phyloP scores from a whole-genome alignment of 1,140 invertebrate species.

The Galleria mellonella region DNA sequence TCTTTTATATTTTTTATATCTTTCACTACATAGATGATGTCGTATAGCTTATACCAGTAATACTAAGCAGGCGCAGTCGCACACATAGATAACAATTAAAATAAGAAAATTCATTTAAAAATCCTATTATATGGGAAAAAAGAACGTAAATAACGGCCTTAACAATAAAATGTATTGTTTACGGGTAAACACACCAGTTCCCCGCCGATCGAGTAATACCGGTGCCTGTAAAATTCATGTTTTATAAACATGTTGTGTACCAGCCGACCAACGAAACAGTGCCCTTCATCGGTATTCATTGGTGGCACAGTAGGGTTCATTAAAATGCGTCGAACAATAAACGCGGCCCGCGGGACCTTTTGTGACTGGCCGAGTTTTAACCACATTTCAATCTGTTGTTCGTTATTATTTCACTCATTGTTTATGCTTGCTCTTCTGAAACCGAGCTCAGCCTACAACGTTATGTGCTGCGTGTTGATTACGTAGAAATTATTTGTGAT shows the following conservation, averaged over 20 bases:
- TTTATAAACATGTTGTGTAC: conserved; percentile 6
- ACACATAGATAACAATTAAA: too few species aligned
- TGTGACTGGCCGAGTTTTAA: conserved; percentile 38
- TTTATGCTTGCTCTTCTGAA: conserved; percentile 13
- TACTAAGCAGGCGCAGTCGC: too few species aligned
- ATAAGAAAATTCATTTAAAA: too few species aligned
- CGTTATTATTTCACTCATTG: conserved; percentile 39
- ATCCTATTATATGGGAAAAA: too few species aligned
- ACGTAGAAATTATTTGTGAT: too few species aligned
- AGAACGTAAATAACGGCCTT: too few species aligned
- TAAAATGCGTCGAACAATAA: conserved; percentile 65
- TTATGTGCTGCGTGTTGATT: too few species aligned
- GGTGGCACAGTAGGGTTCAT: conserved; percentile 40
- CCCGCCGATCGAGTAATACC: background rate
- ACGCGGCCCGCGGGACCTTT: conserved; percentile 44
- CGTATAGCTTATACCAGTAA: too few species aligned
- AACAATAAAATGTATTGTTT: too few species aligned
- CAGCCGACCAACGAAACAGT: background rate
- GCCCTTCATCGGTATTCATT: conserved; percentile 53
- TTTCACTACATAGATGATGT: too few species aligned
- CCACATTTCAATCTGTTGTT: conserved; percentile 53
- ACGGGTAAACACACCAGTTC: background rate
- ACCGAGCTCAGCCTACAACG: background rate
- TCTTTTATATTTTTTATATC: too few species aligned
- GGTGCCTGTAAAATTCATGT: background rate